Percentiles rank a stretch among this genome's conserved stretches.
phyloP scores from a whole-genome alignment of 2,113 vertebrate species.

The Eurystomus gularis region DNA sequence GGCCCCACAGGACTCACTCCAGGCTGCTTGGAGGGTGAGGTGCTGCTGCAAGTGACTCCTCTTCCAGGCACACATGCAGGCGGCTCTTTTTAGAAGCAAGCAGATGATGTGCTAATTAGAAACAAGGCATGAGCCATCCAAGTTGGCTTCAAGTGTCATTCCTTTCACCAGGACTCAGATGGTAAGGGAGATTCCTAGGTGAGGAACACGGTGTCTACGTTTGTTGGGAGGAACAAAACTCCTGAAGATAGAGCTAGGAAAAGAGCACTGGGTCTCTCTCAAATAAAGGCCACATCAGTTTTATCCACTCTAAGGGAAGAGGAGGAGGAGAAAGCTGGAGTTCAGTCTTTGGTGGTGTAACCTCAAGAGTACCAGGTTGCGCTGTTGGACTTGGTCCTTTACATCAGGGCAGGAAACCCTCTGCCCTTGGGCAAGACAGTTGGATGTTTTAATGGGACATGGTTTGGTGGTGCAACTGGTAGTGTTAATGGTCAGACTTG shows the following conservation, averaged over 20 bases:
- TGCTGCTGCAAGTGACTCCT: not conserved
- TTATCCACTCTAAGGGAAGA: not conserved
- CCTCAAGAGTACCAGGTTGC: accelerated
- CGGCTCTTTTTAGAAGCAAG: slow-evolving; percentile 27
- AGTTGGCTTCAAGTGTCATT: not conserved
- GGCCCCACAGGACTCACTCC: not conserved
- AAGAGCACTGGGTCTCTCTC: not conserved
- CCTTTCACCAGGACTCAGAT: slow-evolving; percentile 22
- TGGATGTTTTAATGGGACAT: accelerated
- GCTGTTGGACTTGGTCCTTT: not conserved
- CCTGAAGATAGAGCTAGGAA: not conserved
- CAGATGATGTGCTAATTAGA: slow-evolving; percentile 56
- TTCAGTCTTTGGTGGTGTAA: not conserved
- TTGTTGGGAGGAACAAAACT: slow-evolving; percentile 2
- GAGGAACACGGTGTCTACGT: not conserved
- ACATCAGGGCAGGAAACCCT: not conserved
- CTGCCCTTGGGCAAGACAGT: not conserved
- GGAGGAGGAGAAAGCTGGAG: not conserved
- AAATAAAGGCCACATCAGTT: not conserved
- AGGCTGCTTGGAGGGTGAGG: not conserved
- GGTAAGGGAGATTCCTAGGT: not conserved
- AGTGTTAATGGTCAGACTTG: accelerated
- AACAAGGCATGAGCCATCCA: slow-evolving; percentile 18
- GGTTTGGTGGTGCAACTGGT: not conserved
- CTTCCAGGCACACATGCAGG: not conserved